Percentiles rank a stretch among this genome's conserved stretches.
Conservation (phyloP, 2,797 vertebrate species). For the Microctenopoma stevenorrisi region DNA sequence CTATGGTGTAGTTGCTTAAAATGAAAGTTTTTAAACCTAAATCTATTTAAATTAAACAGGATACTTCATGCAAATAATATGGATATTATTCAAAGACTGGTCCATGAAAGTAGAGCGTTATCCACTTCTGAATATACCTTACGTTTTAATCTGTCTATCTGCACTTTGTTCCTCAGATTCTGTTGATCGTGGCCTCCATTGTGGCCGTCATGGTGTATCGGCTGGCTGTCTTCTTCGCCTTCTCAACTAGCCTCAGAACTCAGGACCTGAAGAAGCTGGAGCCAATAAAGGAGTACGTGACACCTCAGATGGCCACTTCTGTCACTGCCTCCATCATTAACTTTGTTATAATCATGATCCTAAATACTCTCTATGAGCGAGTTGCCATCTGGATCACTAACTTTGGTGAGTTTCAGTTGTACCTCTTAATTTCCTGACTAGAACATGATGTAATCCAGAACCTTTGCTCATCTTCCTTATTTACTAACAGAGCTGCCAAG, state of each 20-base stretch:
- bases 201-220: constrained; percentile 94
- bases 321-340: constrained; percentile 93
- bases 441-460: not conserved
- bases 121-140: too few species aligned
- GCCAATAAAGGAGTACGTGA: constrained; percentile 90
- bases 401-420: constrained; percentile 82
- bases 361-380: constrained; percentile 91
- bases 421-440: not conserved
- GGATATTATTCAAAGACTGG: too few species aligned
- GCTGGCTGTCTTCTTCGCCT: constrained; percentile 90
- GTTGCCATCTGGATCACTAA: constrained; percentile 95
- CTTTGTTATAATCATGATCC: constrained; percentile 93
- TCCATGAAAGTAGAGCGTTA: too few species aligned
- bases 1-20: too few species aligned
- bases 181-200: constrained; percentile 91
- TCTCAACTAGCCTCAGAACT: constrained; percentile 83
- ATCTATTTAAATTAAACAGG: too few species aligned
- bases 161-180: constrained; percentile 77
- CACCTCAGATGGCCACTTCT: constrained; percentile 93
- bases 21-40: too few species aligned
- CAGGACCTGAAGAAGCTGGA: constrained; percentile 82
- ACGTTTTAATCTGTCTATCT: not conserved
- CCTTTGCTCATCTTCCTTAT: not conserved
- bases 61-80: too few species aligned
- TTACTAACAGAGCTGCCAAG: constrained; percentile 88